Evolutionary conservation across 2,113 vertebrate species (phyloP).

Genomic region (Crotalus horridus): DNA sequence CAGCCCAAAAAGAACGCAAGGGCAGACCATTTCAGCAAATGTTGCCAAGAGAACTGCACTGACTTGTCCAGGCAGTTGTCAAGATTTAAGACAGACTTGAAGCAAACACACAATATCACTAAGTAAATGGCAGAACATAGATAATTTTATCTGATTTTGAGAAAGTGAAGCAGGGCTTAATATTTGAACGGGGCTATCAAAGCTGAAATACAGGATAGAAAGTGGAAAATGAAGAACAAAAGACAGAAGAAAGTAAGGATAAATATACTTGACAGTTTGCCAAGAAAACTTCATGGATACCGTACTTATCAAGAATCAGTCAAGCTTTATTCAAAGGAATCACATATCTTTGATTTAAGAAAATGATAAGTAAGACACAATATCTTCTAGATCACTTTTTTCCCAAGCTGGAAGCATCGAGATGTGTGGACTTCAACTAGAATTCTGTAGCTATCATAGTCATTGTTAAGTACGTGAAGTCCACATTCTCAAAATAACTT

Average conservation of each 20-base stretch:
- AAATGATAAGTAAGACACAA: neutral
- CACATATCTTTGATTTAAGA: neutral
- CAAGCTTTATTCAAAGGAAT: neutral
- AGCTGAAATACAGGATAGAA: neutral
- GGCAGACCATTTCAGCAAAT: neutral
- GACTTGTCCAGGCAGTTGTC: neutral
- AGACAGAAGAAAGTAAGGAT: neutral
- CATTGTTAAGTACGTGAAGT: neutral
- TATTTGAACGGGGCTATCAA: neutral
- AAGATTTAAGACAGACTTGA: neutral
- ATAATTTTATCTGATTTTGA: neutral
- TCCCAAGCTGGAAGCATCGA: neutral
- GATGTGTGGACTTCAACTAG: neutral
- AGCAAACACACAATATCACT: neutral
- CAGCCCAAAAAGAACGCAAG: neutral
- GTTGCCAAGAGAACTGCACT: neutral
- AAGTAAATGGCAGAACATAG: neutral
- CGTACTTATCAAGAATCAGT: neutral
- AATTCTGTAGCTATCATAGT: neutral
- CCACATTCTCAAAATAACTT: neutral
- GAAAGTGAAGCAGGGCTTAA: neutral
- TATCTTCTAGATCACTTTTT: neutral
- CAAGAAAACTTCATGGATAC: neutral
- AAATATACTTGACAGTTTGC: neutral
- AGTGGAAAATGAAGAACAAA: neutral